Base-by-base conservation (phyloP, 2,888 invertebrate species). In the Scelioninae gen. 2 region DNA sequence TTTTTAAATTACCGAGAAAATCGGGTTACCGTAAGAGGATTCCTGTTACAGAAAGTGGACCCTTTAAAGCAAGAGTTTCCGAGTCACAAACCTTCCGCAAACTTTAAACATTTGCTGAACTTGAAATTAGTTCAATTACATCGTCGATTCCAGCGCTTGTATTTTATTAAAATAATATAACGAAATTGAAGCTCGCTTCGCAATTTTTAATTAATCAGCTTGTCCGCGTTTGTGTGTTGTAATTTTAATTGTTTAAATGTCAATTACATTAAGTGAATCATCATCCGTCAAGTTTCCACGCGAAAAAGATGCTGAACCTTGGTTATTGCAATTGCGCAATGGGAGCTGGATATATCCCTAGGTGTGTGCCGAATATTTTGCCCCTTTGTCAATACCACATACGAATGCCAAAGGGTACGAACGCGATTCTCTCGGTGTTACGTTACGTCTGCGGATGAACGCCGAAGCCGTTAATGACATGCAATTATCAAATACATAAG, bases 401-500 rank as follows among this genome's bases (percentile, higher is more conserved):
- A 28, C 37, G 55, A 55, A 46, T 46, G 25, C 28, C 19, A 15
- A 55, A 53, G 53, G 33, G 16, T 6, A 37, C 15, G 45, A 35
- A 43, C 22, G 45, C 41, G 25, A 52, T 33, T 63, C 33, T 43
- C 41, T 50, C 19, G n/a, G 31, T 39, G 43, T 53, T n/a, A 53
- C 18, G 35, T 53, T 64, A 22, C 25, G 35, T 45, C 16, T 64
- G n/a, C 13, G 35, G 25, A 33, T 35, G 52, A 63, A 35, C 52
- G 63, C 7, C 33, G 63, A 52, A 52, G 43, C 52, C 63, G 33
- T 52, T 50, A 63, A 63, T 63, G 33, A 43, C 63, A 52, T 63
- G 52, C 63, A 63, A 63, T 63, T 63, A 63, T 52, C 52, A 52
- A 61, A 50, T 33, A 52, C 52, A 52, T 63, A 63, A 63, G 52